Base-by-base conservation (phyloP, 2,888 invertebrate genomes). In the Fragum fragum region DNA sequence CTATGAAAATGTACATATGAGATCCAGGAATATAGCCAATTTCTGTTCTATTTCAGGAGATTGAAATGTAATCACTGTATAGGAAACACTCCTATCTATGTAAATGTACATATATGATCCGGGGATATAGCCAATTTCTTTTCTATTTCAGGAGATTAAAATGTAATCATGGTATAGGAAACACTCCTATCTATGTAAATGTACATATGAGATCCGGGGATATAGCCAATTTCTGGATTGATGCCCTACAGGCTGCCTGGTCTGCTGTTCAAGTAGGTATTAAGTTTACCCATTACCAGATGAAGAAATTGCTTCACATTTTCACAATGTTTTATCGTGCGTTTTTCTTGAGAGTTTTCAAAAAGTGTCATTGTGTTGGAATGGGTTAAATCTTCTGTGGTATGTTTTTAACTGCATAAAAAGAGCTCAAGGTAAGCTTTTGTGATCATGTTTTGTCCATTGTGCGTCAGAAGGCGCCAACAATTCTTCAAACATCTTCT, bases 1-100 rank as follows among this genome's bases (percentile, higher is more conserved):
- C 11, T 96, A 96, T 93, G 96, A 96, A 2, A 96, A 96, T 94
- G 96, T 96, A 0, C 95, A 96, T 89, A 96, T 96, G 96, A 94
- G 95, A 73, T 96, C 95, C 88, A 96, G 96, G 6, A 95, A 95
- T 66, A 95, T 95, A 6, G 92, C 95, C 9, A 55, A n/a, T 61
- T 70, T 71, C 77, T 32, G 69, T 59, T 52, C 59, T 23, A 73
- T 89, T 88, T 6, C 88, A 95, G 96, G 63, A 91, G 96, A 23
- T 87, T 93, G 32, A 93, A 95, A 70, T 96, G 96, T 90, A 96
- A 96, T 88, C 91, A 94, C 69, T 96, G 96, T 3, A 91, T 91
- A 69, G 96, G 96, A 5, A 95, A 95, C 87, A 96, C 96, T 87
- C 96, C 96, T 9, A 92, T 96, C 11, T 96, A 96, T 93, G 96